Evolutionary conservation across 2,888 invertebrate species (phyloP), one percentile per base, ranked within the genome.

Genomic region (Lasioglossum oenotherae): DNA sequence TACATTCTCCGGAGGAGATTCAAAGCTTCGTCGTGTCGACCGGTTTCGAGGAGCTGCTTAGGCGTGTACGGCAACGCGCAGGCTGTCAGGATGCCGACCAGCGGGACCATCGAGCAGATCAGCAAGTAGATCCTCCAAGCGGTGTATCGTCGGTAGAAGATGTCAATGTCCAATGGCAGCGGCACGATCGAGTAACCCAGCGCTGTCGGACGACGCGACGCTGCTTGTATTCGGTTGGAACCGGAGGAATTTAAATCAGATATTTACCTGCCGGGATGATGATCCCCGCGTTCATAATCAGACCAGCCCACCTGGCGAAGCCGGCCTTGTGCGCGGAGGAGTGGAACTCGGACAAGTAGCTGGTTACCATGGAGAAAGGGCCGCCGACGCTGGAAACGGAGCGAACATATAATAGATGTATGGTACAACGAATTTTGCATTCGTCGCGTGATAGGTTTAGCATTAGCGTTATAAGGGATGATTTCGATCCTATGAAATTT

Each of bases 341-440:
- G 93, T 98, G 98, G 81, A 98, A 96, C 94, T 98, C 98, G 0
- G 97, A 97, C 73, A 98, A 92, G 94, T 97, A 98, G 0, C 97
- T 96, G 92, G 97, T 96, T 72, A 97, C 94, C 6, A 98, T 97
- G 0, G 98, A 97, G 93, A 97, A 97, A 0, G 98, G 98, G 1
- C 98, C 98, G 89, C 96, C 96, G 81, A 96, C 96, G 85, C 97
- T 97, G 69, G 0, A 78, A 78, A 38, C 38, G 14, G 5, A 35
- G 4, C 10, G 31, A 46, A 46, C 44, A 14, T 12, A 2, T 1
- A 1, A 0, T 0, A 12, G 44, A 14, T 44, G 44, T 44, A 44
- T 14, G 14, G 12, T 44, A 44, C 35, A 4, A 35, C 35, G 35
- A 38, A 6, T 38, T 38, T 38, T 38, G 8, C 6, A 8, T 38